Evolutionary conservation across 2,113 vertebrate species (phyloP).

Genomic region (Catharus bicknelli): DNA sequence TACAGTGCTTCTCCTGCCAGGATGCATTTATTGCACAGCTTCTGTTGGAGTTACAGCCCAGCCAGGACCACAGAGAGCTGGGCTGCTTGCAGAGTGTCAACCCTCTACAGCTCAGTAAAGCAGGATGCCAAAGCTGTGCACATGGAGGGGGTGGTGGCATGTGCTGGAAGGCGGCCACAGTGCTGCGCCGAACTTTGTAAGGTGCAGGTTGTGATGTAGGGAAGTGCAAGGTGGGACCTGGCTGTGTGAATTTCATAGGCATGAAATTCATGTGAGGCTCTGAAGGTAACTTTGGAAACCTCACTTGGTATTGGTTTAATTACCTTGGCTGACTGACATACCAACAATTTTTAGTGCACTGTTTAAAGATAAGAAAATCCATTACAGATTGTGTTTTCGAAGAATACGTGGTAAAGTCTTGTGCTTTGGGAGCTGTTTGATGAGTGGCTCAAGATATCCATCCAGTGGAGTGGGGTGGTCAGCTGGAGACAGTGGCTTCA

Average conservation of each 20-base stretch:
- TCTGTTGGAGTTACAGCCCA: not conserved
- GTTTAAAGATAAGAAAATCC: not conserved
- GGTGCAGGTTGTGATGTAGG: not conserved
- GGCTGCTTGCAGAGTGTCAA: not conserved
- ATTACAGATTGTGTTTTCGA: not conserved
- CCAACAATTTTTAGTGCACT: not conserved
- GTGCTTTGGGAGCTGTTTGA: accelerated
- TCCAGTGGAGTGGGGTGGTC: not conserved
- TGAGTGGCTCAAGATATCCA: not conserved
- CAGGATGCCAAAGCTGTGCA: not conserved
- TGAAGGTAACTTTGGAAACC: not conserved
- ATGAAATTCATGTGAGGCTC: too few relatives aligned
- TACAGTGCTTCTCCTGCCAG: not conserved
- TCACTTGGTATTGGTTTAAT: not conserved
- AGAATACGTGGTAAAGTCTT: accelerated
- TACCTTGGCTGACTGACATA: not conserved
- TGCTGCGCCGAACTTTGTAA: not conserved
- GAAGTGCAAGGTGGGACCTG: not conserved
- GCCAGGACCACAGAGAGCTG: accelerated
- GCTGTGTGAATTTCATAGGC: not conserved
- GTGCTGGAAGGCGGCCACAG: not conserved
- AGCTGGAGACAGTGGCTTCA: not conserved
- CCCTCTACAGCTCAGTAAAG: accelerated
- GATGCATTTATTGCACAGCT: not conserved
- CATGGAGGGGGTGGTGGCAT: accelerated